Conservation (phyloP, 2,113 vertebrate species). For the Hepsetus odoe region DNA sequence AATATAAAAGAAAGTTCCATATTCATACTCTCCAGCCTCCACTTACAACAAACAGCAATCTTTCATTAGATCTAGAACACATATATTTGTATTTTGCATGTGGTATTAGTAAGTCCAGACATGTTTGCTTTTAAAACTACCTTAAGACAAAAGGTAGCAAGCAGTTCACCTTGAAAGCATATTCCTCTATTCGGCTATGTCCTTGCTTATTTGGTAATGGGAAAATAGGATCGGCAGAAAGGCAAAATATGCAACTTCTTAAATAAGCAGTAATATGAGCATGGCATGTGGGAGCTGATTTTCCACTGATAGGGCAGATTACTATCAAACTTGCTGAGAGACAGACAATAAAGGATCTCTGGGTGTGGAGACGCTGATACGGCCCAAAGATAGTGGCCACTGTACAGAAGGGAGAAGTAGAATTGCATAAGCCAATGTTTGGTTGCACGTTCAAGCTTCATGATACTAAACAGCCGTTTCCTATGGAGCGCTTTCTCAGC, state of each 20-base stretch:
- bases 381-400: not conserved
- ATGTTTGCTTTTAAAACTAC: too few species aligned
- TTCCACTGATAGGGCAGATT: constrained; percentile 43
- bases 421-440: not conserved
- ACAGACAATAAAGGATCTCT: constrained; percentile 2
- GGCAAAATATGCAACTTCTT: constrained; percentile 3
- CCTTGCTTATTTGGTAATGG: constrained; percentile 5
- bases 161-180: constrained; percentile 15
- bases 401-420: not conserved
- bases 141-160: not conserved
- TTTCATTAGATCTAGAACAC: too few species aligned
- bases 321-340: constrained; percentile 30
- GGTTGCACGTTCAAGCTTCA: not conserved
- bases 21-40: too few species aligned
- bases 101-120: too few species aligned
- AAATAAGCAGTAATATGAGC: constrained; percentile 42
- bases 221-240: constrained; percentile 12
- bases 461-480: constrained; percentile 23
- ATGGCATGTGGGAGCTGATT: constrained; percentile 1
- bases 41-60: too few species aligned
- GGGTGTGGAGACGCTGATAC: not conserved
- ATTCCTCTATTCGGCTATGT: constrained; percentile 10
- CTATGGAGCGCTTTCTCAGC: constrained; percentile 10
- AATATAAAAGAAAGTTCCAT: too few species aligned
- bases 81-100: too few species aligned